A percentile compares a stretch with the other conserved stretches of the same genome.
phyloP scores from a whole-genome alignment of 2,113 vertebrate genomes.

The Thymallus thymallus region DNA sequence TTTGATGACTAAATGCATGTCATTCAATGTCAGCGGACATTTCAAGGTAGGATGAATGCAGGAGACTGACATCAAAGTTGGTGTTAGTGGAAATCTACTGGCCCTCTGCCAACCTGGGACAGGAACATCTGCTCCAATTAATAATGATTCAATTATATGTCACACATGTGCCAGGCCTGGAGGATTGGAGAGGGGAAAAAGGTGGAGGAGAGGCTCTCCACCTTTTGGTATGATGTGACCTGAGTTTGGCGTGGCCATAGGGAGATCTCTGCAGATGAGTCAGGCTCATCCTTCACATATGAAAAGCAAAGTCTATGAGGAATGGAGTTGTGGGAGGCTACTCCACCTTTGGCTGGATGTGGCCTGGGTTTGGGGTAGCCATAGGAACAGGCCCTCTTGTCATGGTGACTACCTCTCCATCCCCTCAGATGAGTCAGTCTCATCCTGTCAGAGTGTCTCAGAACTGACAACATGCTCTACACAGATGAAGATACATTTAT shows the following conservation, averaged over 20 bases:
- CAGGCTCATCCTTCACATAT: no score
- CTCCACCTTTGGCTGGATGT: conserved; percentile 28
- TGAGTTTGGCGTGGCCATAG: conserved; percentile 31
- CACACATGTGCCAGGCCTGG: conserved; percentile 68
- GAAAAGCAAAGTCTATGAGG: conserved; percentile 13
- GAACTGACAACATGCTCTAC: conserved; percentile 3
- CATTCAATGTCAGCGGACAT: conserved; percentile 53
- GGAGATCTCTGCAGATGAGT: no score
- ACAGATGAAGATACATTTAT: neutral
- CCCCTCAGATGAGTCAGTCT: conserved; percentile 45
- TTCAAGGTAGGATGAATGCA: conserved; percentile 18
- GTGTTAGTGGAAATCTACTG: conserved; percentile 39
- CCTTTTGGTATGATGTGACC: conserved; percentile 33
- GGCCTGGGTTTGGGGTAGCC: conserved; percentile 33
- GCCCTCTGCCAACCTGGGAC: conserved; percentile 54
- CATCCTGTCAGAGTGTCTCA: conserved; percentile 29
- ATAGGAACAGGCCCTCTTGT: conserved; percentile 34
- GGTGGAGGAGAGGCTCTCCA: conserved; percentile 2
- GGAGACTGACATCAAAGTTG: conserved; percentile 37
- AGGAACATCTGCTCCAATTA: conserved; percentile 75
- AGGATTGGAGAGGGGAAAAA: conserved; percentile 20
- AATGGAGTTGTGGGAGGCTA: conserved; percentile 1
- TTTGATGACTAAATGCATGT: conserved; percentile 23
- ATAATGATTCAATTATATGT: conserved; percentile 77
- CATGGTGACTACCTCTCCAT: conserved; percentile 22